Evolutionary conservation across 2,113 vertebrate species (phyloP), one percentile per base, ranked within the genome.

Genomic region (Gallinago jamesoni): DNA sequence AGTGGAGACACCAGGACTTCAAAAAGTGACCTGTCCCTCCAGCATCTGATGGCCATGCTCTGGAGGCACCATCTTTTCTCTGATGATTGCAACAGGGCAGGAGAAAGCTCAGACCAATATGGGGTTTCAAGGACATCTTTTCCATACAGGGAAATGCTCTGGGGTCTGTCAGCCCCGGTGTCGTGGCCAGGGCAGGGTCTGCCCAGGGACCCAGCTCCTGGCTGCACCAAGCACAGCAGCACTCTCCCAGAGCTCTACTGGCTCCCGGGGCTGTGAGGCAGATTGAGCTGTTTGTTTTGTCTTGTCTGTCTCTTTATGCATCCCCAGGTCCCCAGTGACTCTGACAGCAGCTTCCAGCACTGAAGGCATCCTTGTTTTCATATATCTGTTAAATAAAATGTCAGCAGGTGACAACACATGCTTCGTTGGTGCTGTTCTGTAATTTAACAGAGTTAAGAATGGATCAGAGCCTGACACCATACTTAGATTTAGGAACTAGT

Each of bases 271-370:
- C 78, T 85, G 30, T 0, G 8, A 91, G 85, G 90, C 82, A 96
- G 96, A 93, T 93, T 96, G 92, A 96, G 96, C 92, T 96, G 92
- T 96, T 96, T 96, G 95, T 88, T 97, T 95, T 96, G 87, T 85
- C 92, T 97, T 90, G 92, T 95, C 92, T 97, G 94, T 94, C 96
- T 96, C 92, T 96, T 96, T 96, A 92, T 93, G 68, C 87, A 93
- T 94, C 93, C 91, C 67, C 93, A 88, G 63, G 85, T 96, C 94
- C 94, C 94, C 59, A 93, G 96, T 90, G 96, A 55, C 94, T 95
- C 85, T 25, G n/a, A 66, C 89, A 86, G 94, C 93, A 96, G 93
- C 75, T 96, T 94, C 93, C 75, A 90, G 37, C 75, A 69, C 41
- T 50, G 87, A 87, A 93, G 85, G 82, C 90, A 91, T 96, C 90